Evolutionary conservation across 1,140 invertebrate genomes (phyloP), one percentile per base, ranked within the genome.

Genomic region (Eufriesea mexicana): DNA sequence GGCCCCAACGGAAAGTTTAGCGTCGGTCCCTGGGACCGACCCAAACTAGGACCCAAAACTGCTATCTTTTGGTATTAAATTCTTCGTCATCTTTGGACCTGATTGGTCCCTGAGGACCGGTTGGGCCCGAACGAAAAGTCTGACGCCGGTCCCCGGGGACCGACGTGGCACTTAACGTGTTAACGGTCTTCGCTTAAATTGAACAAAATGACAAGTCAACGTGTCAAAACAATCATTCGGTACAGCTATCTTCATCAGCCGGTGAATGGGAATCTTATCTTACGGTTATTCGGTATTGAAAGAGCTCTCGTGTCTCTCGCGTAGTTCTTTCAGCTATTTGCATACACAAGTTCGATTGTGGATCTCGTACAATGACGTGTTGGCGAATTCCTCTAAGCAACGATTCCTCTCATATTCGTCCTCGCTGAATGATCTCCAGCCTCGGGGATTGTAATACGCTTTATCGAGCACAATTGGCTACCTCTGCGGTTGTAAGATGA

Each of bases 391-490:
- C 45, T 72, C 45, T 35, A 45, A 28, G 5, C n/a, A n/a, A 54
- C 45, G 12, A 45, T 59, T n/a, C 45, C 12, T 35, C 47, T 28
- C 47, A 14, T 66, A 45, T 67, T 77, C 68, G 51, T 59, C 54
- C 1, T 16, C 45, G 42, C 10, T n/a, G 10, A 45, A 35, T 4
- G 35, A 47, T 49, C 68, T 42, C 10, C n/a, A 25, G 61, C 55
- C 47, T 70, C 55, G 16, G 45, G 20, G 18, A 59, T 10, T 66
- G 77, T 76, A 77, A 68, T 66, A 61, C 80, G 73, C 74, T 45
- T 70, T 68, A 83, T 61, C 74, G 79, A 77, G 59, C 55, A 81
- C 76, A 61, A 82, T 79, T 85, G 68, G 67, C 23, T 42, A 54
- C 59, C 45, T 54, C 35, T 62, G 57, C 47, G 45, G 28, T 20